Evolutionary conservation across 1,140 invertebrate species (phyloP), one percentile per base, ranked within the genome.

Genomic region (Hesperophylax magnus): DNA sequence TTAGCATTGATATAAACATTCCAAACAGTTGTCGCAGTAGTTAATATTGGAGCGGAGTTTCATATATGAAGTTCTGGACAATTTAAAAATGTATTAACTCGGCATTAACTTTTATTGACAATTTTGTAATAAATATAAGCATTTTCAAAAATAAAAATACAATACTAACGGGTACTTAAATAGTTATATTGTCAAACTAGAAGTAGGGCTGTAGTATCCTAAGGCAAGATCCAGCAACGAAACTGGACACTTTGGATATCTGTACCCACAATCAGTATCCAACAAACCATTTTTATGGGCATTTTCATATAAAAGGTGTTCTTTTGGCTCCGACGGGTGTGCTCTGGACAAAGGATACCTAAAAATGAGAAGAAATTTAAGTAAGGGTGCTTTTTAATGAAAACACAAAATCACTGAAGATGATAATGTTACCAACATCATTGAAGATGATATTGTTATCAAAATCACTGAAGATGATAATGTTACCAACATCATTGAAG

Each of bases 221-320:
- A 94, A 90, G 20, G 93, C 93, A 87, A 94, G 91, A 87, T 95
- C 94, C 74, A 95, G 91, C 78, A 95, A 86, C 11, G 94, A 95
- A 78, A 95, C 91, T n/a, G 92, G 91, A 86, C 94, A 95, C 69
- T 85, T 87, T 61, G 91, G 87, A 86, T 92, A 95, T 78, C 90
- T 88, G 76, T 84, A 83, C 15, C 89, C 86, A 84, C 94, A 95
- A 71, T 92, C 88, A 74, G 85, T 88, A 39, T 86, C 86, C 85
- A 88, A 83, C 85, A 87, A 85, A 85, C 93, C 86, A 0, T 91
- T 89, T 85, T 88, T 89, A 79, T 93, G 91, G 18, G 94, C 94
- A 67, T 91, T 86, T 77, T 93, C 92, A 84, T 95, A 95, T 75
- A 92, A 89, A 24, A 87, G 87, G 85, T 95, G 93, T 81, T 94